A percentile compares a stretch with the other conserved stretches of the same genome.
These are phyloP conservation scores for Erpobdella octoculata DNA, from an alignment of 2,888 invertebrate species.

Conservation along the genomic window DNA sequence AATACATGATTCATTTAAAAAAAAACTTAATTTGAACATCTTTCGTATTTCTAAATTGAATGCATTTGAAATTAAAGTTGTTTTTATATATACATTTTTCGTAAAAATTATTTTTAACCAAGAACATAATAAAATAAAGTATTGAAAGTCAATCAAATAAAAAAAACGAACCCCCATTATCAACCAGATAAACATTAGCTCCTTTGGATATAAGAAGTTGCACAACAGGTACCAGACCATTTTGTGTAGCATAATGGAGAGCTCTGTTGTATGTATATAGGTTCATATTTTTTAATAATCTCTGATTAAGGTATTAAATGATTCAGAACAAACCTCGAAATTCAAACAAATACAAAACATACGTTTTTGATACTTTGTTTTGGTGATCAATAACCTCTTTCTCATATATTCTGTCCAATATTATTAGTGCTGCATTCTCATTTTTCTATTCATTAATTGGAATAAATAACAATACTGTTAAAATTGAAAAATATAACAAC, in stretches of 20 bases:
- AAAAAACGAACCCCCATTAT: conserved; percentile 56
- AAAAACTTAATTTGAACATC: no score
- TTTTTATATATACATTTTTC: no score
- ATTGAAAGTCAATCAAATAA: no score
- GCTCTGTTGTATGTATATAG: conserved; percentile 55
- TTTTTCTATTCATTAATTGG: conserved; percentile 50
- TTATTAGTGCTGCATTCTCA: conserved; percentile 57
- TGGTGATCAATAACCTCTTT: conserved; percentile 53
- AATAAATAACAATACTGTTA: conserved; percentile 7
- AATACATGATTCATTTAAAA: no score
- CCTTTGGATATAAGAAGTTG: conserved; percentile 59
- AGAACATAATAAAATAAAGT: no score
- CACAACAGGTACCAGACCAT: conserved; percentile 60
- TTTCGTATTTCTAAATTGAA: no score
- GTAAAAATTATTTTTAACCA: no score
- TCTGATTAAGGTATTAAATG: no score
- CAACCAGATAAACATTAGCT: conserved; percentile 58
- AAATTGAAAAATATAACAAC: not conserved
- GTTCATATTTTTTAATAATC: not conserved
- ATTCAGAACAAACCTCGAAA: not conserved
- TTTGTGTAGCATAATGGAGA: conserved; percentile 60
- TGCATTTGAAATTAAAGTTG: no score
- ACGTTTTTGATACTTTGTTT: conserved; percentile 59
- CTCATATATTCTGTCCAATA: conserved; percentile 57
- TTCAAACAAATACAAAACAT: not conserved